phyloP scores from a whole-genome alignment of 2,797 vertebrate genomes.

The Dicrostonyx torquatus region DNA sequence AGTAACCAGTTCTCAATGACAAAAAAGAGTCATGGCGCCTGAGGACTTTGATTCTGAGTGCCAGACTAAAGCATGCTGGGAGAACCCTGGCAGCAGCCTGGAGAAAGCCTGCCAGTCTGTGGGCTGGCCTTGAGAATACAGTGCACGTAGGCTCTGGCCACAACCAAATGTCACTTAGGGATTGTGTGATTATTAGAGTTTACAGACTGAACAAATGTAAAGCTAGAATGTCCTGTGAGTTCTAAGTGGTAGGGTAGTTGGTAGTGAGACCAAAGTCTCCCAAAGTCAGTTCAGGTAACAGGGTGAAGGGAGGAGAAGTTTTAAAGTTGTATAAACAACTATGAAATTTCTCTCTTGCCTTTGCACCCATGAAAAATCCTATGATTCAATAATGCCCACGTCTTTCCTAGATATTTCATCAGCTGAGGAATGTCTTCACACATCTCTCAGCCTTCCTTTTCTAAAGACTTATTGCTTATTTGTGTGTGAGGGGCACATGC shows the following conservation, averaged over 20 bases:
- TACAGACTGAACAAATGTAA: slow-evolving; percentile 2
- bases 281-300: neutral
- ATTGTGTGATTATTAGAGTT: neutral
- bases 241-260: neutral
- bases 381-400: neutral
- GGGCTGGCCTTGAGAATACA: too few species aligned
- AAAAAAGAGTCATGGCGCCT: neutral
- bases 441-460: neutral
- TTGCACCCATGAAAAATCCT: neutral
- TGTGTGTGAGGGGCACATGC: neutral
- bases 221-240: slow-evolving; percentile 29
- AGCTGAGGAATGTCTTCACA: neutral
- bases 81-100: neutral
- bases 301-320: neutral
- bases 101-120: neutral
- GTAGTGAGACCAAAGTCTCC: neutral
- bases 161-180: neutral
- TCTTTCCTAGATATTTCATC: slow-evolving; percentile 9
- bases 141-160: neutral
- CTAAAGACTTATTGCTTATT: neutral
- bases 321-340: neutral
- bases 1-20: neutral
- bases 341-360: neutral
- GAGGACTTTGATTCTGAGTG: neutral
- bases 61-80: neutral